Conservation (phyloP, 2,797 vertebrate species). For the Rhinatrema bivittatum region DNA sequence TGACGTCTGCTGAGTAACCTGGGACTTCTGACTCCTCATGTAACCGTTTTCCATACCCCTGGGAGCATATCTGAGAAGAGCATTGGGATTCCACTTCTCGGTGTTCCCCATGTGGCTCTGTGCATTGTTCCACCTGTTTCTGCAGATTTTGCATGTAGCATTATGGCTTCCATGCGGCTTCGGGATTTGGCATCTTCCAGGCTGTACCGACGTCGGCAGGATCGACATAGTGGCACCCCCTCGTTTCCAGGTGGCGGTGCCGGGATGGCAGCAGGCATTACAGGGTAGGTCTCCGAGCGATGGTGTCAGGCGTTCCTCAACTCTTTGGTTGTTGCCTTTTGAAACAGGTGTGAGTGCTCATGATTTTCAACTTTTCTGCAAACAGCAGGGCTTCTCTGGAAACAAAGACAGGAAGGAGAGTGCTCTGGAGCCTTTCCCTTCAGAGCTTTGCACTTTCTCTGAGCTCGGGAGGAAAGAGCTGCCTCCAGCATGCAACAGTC, state of each 20-base stretch:
- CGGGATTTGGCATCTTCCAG: constrained; percentile 33
- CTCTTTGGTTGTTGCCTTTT: not conserved
- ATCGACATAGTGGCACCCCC: constrained; percentile 23
- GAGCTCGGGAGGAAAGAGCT: too few species aligned
- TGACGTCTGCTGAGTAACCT: too few species aligned
- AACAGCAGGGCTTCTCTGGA: constrained; percentile 19
- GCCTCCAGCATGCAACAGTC: too few species aligned
- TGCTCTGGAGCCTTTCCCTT: constrained; percentile 11
- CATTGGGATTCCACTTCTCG: too few species aligned
- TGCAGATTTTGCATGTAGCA: too few species aligned
- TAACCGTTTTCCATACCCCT: too few species aligned
- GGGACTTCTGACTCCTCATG: too few species aligned
- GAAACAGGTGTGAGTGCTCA: constrained; percentile 4
- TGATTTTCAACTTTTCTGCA: constrained; percentile 12
- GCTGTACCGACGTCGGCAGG: constrained; percentile 44
- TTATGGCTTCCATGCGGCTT: constrained; percentile 39
- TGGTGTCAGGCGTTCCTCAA: constrained; percentile 4
- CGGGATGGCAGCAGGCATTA: not conserved
- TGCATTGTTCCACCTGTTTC: too few species aligned
- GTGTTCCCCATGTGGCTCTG: too few species aligned
- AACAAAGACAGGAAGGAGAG: constrained; percentile 48
- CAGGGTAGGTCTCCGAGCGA: constrained; percentile 28
- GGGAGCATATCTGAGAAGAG: too few species aligned
- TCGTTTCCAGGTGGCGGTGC: constrained; percentile 19
- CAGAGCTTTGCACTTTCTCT: rapidly evolving